Base-by-base conservation (phyloP, 2,113 vertebrate genomes). In the Esox niger region DNA sequence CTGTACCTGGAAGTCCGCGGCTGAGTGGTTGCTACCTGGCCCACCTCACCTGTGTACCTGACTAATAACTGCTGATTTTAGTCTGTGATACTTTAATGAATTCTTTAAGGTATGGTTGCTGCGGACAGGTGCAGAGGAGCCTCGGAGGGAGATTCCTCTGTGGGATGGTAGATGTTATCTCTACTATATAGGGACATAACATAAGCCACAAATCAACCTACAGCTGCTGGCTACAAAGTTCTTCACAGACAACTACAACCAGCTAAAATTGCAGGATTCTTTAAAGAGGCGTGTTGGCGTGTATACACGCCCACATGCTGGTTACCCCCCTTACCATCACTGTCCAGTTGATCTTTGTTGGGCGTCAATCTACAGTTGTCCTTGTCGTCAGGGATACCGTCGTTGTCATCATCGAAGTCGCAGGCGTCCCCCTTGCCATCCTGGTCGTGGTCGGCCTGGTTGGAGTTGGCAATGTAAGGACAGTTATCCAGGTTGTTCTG, bases 401-500 rank as follows among this genome's bases (percentile, higher is more conserved):
- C 97, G 0, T 97, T 92, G 82, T 99, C 97, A 0, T 99, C 97
- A 1, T 99, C 97, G 0, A 93, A 82, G 87, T 99, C 97, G 2
- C 97, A 99, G 43, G 94, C 96, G 11, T 99, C 97, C 0, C 97
- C 97, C 88, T 92, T 92, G 6, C 96, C 96, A 0, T 99, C 97
- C 2, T 92, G 90, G 80, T 99, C 97, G 0, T 98, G 97, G 83
- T 99, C 97, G 0, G 94, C 96, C 85, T 99, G 97, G 79, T 96
- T 98, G 82, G 97, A 88, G 0, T 99, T 99, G 73, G 97, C 87
- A 60, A 98, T 88, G 67, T 97, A 98, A 4, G 96, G 97, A 64
- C 97, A 99, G 78, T 98, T 99, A 86, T 99, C 97, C 74, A 96
- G 90, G 79, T 96, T 98, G 90, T 99, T 98, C 88, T 99, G 97